These are phyloP conservation scores for Metopolophium dirhodum DNA, from an alignment of 1,140 invertebrate genomes.

Conservation along the genomic window DNA sequence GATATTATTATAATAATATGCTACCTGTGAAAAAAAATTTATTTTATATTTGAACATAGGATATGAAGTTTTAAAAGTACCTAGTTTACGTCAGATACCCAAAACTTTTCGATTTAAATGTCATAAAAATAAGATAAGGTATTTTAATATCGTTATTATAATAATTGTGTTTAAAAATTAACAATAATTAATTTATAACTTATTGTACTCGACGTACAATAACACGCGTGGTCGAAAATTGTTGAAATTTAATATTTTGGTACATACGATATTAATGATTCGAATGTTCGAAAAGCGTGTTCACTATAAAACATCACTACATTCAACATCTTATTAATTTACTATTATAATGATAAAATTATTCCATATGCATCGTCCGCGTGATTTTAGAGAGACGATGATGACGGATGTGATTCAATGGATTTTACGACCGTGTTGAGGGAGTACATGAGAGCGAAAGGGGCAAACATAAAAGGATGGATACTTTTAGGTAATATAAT, in stretches of 20 bases:
- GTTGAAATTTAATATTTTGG: neutral
- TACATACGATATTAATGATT: neutral
- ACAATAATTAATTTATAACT: neutral
- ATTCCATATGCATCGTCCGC: neutral
- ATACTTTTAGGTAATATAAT: constrained; percentile 41
- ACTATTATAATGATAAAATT: neutral
- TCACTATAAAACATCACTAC: neutral
- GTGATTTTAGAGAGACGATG: neutral
- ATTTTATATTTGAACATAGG: neutral
- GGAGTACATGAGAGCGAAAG: constrained; percentile 47
- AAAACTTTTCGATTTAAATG: neutral
- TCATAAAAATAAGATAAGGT: neutral
- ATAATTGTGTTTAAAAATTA: neutral
- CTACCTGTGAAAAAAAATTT: neutral
- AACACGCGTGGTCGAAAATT: neutral
- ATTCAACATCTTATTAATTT: neutral
- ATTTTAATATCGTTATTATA: neutral
- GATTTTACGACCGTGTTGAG: neutral
- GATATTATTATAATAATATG: too few species aligned
- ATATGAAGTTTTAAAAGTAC: neutral
- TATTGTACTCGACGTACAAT: too few species aligned
- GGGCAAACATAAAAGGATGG: constrained; percentile 14
- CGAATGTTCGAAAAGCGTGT: neutral
- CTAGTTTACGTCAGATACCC: neutral
- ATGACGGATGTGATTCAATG: neutral